These are phyloP conservation scores for Diprion similis DNA, from an alignment of 1,140 invertebrate species.

Conservation along the genomic window DNA sequence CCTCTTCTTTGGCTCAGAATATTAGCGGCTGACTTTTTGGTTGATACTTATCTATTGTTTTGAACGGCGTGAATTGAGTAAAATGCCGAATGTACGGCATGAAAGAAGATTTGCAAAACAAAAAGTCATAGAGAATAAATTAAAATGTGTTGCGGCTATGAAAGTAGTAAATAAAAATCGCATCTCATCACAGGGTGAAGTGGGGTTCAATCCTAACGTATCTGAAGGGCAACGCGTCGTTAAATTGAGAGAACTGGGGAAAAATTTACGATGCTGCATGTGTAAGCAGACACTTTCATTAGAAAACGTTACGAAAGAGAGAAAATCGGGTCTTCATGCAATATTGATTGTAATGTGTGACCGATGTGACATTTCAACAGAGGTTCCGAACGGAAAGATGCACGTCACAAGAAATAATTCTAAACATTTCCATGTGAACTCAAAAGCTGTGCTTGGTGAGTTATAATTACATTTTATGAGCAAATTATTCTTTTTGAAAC, in stretches of 20 bases:
- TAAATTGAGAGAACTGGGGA: slow-evolving; percentile 9
- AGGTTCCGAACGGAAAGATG: slow-evolving; percentile 12
- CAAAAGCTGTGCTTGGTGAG: slow-evolving; percentile 21
- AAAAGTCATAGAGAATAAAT: neutral
- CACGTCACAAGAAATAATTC: slow-evolving; percentile 4
- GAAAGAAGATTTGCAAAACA: neutral
- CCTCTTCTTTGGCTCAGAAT: too few species aligned
- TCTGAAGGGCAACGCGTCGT: slow-evolving; percentile 14
- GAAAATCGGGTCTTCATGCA: slow-evolving; percentile 16
- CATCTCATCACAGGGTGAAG: neutral
- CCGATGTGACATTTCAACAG: neutral
- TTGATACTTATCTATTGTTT: neutral
- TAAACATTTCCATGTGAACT: slow-evolving; percentile 15
- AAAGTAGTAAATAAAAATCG: neutral
- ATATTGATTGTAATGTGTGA: slow-evolving; percentile 18
- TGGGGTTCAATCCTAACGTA: neutral
- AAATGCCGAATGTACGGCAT: slow-evolving; percentile 2
- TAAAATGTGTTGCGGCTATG: slow-evolving; percentile 2
- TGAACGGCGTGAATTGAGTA: neutral
- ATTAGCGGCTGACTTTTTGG: neutral
- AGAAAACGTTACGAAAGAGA: slow-evolving; percentile 22
- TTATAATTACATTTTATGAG: neutral
- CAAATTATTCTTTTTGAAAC: neutral
- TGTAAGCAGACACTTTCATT: slow-evolving; percentile 20
- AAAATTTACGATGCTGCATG: slow-evolving; percentile 6